Percentiles rank a stretch among this genome's conserved stretches.
phyloP scores from a whole-genome alignment of 2,888 invertebrate genomes.

The Lasius fuliginosus region DNA sequence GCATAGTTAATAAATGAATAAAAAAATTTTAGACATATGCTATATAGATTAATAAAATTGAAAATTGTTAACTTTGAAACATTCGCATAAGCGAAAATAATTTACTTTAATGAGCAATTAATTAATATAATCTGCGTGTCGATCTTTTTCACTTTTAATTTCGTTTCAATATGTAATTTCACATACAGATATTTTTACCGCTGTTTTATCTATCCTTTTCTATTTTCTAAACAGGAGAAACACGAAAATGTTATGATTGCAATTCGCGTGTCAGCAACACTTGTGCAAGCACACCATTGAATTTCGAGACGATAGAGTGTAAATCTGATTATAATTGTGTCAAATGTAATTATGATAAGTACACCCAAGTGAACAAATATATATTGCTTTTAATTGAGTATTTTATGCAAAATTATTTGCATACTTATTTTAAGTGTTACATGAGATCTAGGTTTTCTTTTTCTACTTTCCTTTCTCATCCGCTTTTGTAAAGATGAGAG shows the following conservation, averaged over 20 bases:
- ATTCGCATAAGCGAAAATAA: too few relatives aligned
- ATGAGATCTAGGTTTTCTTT: background rate
- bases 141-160: too few relatives aligned
- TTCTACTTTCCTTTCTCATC: background rate
- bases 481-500: background rate
- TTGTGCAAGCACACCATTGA: background rate
- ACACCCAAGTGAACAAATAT: background rate
- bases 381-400: background rate
- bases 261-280: background rate
- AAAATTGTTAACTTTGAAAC: too few relatives aligned
- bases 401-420: background rate
- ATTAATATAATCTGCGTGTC: too few relatives aligned
- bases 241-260: background rate
- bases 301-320: background rate
- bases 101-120: too few relatives aligned
- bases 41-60: too few relatives aligned
- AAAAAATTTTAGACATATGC: too few relatives aligned
- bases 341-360: background rate
- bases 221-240: background rate
- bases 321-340: background rate
- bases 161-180: too few relatives aligned
- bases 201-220: too few relatives aligned
- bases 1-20: too few relatives aligned
- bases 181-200: too few relatives aligned
- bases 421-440: background rate